Base-by-base conservation (phyloP, 2,888 invertebrate genomes). In the Nezara viridula region DNA sequence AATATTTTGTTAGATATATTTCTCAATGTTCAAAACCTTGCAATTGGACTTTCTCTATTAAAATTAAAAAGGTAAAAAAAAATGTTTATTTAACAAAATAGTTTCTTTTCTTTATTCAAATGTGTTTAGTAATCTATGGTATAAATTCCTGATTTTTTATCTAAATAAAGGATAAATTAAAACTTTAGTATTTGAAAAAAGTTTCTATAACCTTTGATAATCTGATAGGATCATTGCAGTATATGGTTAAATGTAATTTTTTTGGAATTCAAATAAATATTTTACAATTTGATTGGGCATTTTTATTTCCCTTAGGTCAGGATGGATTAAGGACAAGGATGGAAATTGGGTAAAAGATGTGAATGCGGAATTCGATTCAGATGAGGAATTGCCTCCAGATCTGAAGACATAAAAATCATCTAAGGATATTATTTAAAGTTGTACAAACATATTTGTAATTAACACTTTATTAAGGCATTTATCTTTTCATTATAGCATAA, bases 361-460 rank as follows among this genome's bases (percentile, higher is more conserved):
- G 52, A 90, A 91, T 89, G 92, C 91, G 19, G 92, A 92, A 88
- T 92, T 92, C 91, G 92, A 92, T 88, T 91, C 91, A 85, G 92
- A 91, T 90, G 92, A 92, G 40, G 91, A 91, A 60, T 81, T 90
- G 16, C 89, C 90, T 86, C 86, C 90, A 47, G 60, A 37, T 85
- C 24, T 86, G 32, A 32, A 85, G 60, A 50, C 32, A 86, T 86
- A 66, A 50, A 49, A 32, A 44, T 49, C 21, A 37, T 32, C 1
- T 19, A 21, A 73, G n/a, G 66, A 73, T 73, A 66, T 32, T 66
- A 19, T 73, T 37, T 73, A 37, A 73, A 73, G 66, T 19, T 73
- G 19, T 73, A 66, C 16, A 66, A 66, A 66, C 66, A 55, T 16
- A 32, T 73, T 19, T 37, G 66, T 73, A 73, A 73, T 73, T 73